phyloP scores from a whole-genome alignment of 2,797 vertebrate genomes.

The Microctenopoma steveboyesi region DNA sequence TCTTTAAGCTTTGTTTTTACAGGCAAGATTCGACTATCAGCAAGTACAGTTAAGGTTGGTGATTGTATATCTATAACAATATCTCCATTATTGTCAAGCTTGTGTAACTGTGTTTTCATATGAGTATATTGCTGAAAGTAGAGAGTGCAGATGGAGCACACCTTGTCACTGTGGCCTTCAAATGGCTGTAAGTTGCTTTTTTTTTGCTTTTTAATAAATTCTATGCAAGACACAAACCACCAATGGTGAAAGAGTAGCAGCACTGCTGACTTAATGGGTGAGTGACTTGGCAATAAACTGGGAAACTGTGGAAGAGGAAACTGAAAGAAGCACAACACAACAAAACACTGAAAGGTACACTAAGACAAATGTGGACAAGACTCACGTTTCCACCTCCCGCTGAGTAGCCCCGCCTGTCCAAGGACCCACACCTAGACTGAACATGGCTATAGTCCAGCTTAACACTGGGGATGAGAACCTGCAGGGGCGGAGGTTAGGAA shows the following conservation, averaged over 20 bases:
- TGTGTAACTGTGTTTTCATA: conserved; percentile 16
- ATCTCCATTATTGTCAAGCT: conserved; percentile 10
- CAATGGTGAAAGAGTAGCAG: conserved; percentile 2
- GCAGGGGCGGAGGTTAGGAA: conserved; percentile 72
- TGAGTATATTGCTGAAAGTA: conserved; percentile 20
- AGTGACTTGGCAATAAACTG: conserved; percentile 16
- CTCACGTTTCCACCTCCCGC: conserved; percentile 83
- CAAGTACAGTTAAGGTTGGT: background rate
- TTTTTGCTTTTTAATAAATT: conserved; percentile 14
- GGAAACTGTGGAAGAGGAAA: conserved; percentile 11
- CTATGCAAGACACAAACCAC: conserved; percentile 50
- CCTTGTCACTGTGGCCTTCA: conserved; percentile 28
- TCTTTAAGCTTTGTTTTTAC: background rate
- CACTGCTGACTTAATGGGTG: conserved; percentile 16
- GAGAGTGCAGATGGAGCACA: conserved; percentile 32
- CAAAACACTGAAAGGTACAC: conserved; percentile 54
- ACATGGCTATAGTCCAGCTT: conserved; percentile 85
- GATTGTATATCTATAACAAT: background rate
- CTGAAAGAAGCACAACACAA: conserved; percentile 32
- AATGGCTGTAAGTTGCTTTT: conserved; percentile 3
- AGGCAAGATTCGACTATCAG: background rate
- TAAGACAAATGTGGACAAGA: conserved; percentile 64
- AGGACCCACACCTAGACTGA: conserved; percentile 84
- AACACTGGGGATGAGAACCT: conserved; percentile 83
- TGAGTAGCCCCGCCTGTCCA: conserved; percentile 81